A percentile compares a stretch with the other conserved stretches of the same genome.
phyloP scores from a whole-genome alignment of 2,888 invertebrate genomes.

The Drosophila barbarae region DNA sequence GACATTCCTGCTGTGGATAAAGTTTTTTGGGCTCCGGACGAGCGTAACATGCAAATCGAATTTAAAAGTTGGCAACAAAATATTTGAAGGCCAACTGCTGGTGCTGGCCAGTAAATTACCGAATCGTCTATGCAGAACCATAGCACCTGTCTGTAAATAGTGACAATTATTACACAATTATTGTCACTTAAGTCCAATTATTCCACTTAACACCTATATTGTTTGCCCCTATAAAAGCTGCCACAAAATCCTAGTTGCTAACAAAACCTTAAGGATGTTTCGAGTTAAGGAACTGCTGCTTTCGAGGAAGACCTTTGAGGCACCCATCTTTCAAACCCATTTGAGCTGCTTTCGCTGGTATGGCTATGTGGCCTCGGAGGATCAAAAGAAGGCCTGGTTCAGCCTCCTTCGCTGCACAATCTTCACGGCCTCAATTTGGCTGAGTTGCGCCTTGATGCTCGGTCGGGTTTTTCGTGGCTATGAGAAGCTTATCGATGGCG shows the following conservation, averaged over 20 bases:
- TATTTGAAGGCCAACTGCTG: slow-evolving; percentile 36
- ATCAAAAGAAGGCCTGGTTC: slow-evolving; percentile 50
- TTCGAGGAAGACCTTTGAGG: slow-evolving; percentile 53
- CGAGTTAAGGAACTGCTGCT: slow-evolving; percentile 52
- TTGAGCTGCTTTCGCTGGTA: slow-evolving; percentile 55
- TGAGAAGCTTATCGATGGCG: slow-evolving; percentile 51
- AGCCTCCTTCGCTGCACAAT: slow-evolving; percentile 55
- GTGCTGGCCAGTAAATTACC: not conserved
- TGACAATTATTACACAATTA: slow-evolving; percentile 41
- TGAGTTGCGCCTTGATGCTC: slow-evolving; percentile 56
- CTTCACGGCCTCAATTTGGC: slow-evolving; percentile 63
- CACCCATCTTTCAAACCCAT: slow-evolving; percentile 60
- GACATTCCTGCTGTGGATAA: slow-evolving; percentile 52
- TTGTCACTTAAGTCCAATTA: slow-evolving; percentile 30
- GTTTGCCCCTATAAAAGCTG: slow-evolving; percentile 19
- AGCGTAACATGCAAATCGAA: slow-evolving; percentile 66
- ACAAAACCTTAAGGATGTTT: slow-evolving; percentile 45
- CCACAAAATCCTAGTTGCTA: fast-evolving
- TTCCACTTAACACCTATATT: not conserved
- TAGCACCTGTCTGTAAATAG: slow-evolving; percentile 37
- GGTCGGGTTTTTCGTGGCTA: slow-evolving; percentile 48
- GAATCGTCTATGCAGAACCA: slow-evolving; percentile 37
- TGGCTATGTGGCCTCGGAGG: slow-evolving; percentile 60
- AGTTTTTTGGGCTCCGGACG: slow-evolving; percentile 43
- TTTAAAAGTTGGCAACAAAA: slow-evolving; percentile 59